Evolutionary conservation across 2,888 invertebrate genomes (phyloP).

Genomic region (Lobophora halterata): DNA sequence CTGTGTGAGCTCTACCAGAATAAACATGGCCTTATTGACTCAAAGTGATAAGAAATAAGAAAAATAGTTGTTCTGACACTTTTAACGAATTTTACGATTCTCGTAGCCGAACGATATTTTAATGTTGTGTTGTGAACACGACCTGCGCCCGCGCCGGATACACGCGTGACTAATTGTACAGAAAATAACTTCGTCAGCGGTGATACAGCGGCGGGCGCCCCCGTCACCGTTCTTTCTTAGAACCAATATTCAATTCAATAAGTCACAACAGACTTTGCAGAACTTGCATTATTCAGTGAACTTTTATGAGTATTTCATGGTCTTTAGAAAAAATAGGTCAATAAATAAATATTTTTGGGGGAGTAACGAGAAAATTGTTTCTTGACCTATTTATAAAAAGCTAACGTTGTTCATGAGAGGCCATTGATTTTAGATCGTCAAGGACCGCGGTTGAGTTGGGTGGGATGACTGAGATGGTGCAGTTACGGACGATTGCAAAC

Average conservation of each 20-base stretch:
- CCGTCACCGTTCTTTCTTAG: constrained; percentile 72
- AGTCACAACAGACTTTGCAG: constrained; percentile 3
- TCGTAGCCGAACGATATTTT: constrained; percentile 26
- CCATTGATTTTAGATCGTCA: constrained; percentile 1
- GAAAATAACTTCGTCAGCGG: constrained; percentile 79
- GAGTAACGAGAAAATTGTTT: constrained; percentile 4
- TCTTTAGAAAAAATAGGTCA: constrained; percentile 11
- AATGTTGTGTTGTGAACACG: constrained; percentile 39
- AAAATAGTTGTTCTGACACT: constrained; percentile 15
- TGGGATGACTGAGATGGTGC: too few species aligned
- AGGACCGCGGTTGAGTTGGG: too few species aligned
- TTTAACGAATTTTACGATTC: constrained; percentile 20
- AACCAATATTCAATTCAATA: constrained; percentile 56
- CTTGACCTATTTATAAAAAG: constrained; percentile 19
- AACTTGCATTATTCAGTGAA: constrained; percentile 9
- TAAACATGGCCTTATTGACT: constrained; percentile 24
- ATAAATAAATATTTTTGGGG: constrained; percentile 5
- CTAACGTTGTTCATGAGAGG: neutral
- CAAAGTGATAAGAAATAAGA: constrained; percentile 22
- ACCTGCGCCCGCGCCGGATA: constrained; percentile 70
- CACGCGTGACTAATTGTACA: constrained; percentile 78
- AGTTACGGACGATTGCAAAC: too few species aligned
- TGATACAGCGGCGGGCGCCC: constrained; percentile 63
- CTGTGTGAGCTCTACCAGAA: constrained; percentile 13
- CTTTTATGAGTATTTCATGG: constrained; percentile 8